Percentiles rank a stretch among this genome's conserved stretches.
phyloP scores from a whole-genome alignment of 1,140 invertebrate genomes.

The Laupala kohalensis region DNA sequence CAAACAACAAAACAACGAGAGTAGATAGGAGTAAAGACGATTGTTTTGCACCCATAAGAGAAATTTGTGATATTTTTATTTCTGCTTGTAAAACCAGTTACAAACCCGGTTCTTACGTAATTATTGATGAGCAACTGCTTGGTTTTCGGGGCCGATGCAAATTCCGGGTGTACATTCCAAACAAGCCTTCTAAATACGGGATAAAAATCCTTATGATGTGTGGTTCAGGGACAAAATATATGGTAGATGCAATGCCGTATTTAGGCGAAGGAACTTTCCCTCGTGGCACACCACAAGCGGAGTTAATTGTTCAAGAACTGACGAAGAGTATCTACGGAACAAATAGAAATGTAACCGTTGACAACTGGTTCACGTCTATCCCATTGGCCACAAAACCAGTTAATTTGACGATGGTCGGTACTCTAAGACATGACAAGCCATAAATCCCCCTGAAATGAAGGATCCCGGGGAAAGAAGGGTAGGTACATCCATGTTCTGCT shows the following conservation, averaged over 20 bases:
- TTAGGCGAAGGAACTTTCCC: not conserved
- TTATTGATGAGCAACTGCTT: not conserved
- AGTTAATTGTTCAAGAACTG: not conserved
- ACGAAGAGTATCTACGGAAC: not conserved
- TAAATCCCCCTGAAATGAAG: no score
- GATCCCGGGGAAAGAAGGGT: no score
- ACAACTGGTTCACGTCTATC: not conserved
- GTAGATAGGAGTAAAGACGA: no score
- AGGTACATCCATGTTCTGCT: no score
- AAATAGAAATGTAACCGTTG: not conserved
- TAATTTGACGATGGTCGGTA: no score
- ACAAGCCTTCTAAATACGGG: not conserved
- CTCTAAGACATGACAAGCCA: no score
- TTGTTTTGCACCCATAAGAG: no score
- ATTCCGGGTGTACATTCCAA: not conserved
- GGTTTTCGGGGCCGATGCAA: not conserved
- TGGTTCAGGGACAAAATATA: not conserved
- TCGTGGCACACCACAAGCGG: not conserved
- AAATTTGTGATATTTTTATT: no score
- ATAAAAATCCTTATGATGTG: not conserved
- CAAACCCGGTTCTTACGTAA: constrained; percentile 15
- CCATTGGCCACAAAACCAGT: not conserved
- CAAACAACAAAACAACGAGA: no score
- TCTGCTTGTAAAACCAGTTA: no score
- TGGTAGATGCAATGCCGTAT: not conserved